Evolutionary conservation across 2,113 vertebrate species (phyloP), one percentile per base, ranked within the genome.

Genomic region (Nothocercus julius): DNA sequence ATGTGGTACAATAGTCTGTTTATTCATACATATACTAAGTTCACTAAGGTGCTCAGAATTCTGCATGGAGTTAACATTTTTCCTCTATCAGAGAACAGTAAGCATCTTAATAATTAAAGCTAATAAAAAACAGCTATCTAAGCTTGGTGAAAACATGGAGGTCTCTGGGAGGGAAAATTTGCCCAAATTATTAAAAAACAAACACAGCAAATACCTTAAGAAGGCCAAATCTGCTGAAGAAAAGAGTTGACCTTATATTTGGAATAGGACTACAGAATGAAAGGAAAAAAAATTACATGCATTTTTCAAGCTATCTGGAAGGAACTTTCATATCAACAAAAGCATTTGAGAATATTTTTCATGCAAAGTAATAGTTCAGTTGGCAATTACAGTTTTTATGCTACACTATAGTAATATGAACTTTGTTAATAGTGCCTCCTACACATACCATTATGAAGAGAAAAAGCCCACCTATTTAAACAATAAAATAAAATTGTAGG

Each of bases 241-340:
- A 80, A 87, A 51, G 19, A 40, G 53, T 4, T 79, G 74, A 90
- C 6, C 58, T 34, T 95, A 76, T 63, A 90, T 95, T 87, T 67
- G 40, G 70, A 77, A 92, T 45, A 28, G 16, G 15, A 82, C 7
- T 11, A 68, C 14, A 79, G 72, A 67, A 74, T 1, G 80, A 14
- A 85, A 63, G 14, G 82, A 70, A 82, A 75, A 67, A 91, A 67
- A 91, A 83, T 21, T 51, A 58, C 22, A 85, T 36, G 4, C 80
- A 19, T 67, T 93, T 88, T 85, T 77, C 67, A 92, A 86, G 56
- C 67, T 77, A 92, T 82, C 87, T 77, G 45, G 22, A 91, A 92
- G n/a, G 36, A 93, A 27, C 72, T 96, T 97, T 95, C 47, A 75
- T 49, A 85, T 86, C 91, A 96, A 96, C 86, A 91, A 95, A 95